Evolutionary conservation across 2,113 vertebrate genomes (phyloP).

Genomic region (Aphelocoma coerulescens): DNA sequence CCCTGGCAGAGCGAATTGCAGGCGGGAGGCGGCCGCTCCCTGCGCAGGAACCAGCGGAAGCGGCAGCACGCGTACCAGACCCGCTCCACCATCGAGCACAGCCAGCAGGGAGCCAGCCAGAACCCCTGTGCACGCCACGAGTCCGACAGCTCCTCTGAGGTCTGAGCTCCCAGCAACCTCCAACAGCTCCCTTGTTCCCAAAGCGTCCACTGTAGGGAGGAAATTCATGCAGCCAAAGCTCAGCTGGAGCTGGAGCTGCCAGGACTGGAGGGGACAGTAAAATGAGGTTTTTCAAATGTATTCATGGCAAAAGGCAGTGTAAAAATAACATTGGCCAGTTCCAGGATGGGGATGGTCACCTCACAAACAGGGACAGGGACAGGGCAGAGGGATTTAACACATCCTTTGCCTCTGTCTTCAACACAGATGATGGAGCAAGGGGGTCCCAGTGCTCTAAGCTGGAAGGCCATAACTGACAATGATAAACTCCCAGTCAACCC

Average conservation of each 20-base stretch:
- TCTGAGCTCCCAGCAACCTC: conserved; percentile 27
- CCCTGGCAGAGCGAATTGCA: conserved; percentile 75
- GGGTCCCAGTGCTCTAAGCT: neutral
- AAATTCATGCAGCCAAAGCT: neutral
- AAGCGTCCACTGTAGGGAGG: neutral
- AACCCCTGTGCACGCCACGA: conserved; percentile 71
- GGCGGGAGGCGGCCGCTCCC: conserved; percentile 72
- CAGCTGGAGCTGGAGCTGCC: neutral
- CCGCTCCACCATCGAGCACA: conserved; percentile 86
- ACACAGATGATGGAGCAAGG: neutral
- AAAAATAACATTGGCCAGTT: fast-evolving
- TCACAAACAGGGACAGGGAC: neutral
- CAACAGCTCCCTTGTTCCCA: neutral
- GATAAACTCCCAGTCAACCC: neutral
- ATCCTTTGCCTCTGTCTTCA: neutral
- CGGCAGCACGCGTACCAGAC: conserved; percentile 92
- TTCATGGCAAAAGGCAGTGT: neutral
- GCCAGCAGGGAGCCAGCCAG: conserved; percentile 63
- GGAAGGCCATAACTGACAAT: neutral
- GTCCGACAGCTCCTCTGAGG: conserved; percentile 86
- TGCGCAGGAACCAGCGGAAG: conserved; percentile 83
- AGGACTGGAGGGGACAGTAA: no score
- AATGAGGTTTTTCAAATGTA: neutral
- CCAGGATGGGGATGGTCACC: neutral
- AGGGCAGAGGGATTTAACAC: neutral